Evolutionary conservation across 37 sponge, comb jelly and placozoan genomes (phyloP).

Genomic region (Spongilla lacustris): DNA sequence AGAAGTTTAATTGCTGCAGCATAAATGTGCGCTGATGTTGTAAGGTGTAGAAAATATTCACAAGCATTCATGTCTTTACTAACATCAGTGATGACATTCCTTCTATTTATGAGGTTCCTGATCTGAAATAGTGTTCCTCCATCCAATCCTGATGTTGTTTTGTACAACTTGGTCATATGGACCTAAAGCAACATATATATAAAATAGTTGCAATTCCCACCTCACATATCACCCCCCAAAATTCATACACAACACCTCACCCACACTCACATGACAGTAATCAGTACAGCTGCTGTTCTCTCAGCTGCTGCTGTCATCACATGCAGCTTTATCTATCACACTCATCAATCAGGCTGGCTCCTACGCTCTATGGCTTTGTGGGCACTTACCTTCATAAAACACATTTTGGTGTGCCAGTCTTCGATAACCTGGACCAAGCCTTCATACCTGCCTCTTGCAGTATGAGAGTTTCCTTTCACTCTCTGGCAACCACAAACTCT

Average conservation of each 20-base stretch:
- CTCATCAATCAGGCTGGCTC: too few relatives aligned
- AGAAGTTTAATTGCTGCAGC: conserved; percentile 39
- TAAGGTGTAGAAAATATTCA: conserved; percentile 32
- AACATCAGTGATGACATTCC: conserved; percentile 18
- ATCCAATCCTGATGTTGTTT: background rate
- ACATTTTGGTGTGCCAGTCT: conserved; percentile 28
- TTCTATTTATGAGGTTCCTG: conserved; percentile 44
- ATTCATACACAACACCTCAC: background rate
- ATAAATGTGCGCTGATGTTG: conserved; percentile 13
- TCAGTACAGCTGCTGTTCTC: too few relatives aligned
- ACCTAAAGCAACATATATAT: conserved; percentile 15
- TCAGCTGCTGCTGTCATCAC: too few relatives aligned
- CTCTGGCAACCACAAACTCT: background rate
- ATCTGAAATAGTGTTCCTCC: conserved; percentile 33
- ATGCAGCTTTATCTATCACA: too few relatives aligned
- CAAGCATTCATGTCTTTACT: conserved; percentile 25
- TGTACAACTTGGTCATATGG: conserved; percentile 27
- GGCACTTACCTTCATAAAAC: background rate
- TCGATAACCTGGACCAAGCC: conserved; percentile 10
- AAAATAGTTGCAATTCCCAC: background rate
- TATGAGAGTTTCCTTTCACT: background rate
- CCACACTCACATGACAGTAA: too few relatives aligned
- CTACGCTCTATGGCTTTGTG: background rate
- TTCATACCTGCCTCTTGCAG: background rate
- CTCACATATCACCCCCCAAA: background rate